Evolutionary conservation across 2,888 invertebrate species (phyloP).

Genomic region (Hydroisotoma schaefferi): DNA sequence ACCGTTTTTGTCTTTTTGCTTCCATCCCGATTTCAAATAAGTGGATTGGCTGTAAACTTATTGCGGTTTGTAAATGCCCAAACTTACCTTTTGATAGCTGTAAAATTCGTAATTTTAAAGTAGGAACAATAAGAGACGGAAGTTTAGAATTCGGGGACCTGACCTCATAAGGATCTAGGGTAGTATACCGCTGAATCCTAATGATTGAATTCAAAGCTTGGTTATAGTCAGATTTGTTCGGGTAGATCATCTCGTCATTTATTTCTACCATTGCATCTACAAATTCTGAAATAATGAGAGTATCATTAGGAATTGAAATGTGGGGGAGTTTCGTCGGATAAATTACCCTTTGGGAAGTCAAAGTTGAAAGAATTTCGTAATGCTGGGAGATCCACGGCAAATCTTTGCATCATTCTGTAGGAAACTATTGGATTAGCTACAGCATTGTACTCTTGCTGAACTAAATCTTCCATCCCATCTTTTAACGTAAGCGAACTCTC

Average conservation of each 20-base stretch:
- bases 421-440: not conserved
- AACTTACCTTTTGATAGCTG: not conserved
- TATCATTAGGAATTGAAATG: too few species aligned
- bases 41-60: not conserved
- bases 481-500: not conserved
- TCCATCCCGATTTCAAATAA: not conserved
- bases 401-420: not conserved
- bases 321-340: too few species aligned
- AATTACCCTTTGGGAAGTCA: too few species aligned
- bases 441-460: conserved; percentile 10
- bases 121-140: too few species aligned
- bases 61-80: not conserved
- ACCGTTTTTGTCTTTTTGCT: not conserved
- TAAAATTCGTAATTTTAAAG: not conserved
- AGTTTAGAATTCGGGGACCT: too few species aligned
- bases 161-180: conserved; percentile 2
- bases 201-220: not conserved
- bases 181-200: conserved; percentile 6
- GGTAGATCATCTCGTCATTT: not conserved
- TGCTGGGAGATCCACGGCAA: not conserved
- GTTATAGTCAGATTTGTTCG: not conserved
- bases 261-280: not conserved
- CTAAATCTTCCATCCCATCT: not conserved
- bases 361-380: too few species aligned
- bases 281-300: conserved; percentile 5